Conservation (phyloP, 2,888 invertebrate genomes). For the Phasia obesa region DNA sequence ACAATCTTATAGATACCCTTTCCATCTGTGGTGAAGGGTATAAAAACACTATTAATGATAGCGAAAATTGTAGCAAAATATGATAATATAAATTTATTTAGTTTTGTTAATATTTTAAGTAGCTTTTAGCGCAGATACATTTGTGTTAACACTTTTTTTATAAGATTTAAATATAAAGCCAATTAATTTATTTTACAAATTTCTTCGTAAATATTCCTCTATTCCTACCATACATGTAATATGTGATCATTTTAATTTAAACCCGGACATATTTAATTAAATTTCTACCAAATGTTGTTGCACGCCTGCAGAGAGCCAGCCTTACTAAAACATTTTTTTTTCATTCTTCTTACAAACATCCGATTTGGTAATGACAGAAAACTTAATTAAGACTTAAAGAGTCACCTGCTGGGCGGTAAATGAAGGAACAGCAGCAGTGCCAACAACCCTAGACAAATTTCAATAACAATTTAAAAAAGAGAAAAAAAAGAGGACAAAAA, state of each 20-base stretch:
- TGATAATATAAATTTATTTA: too few species aligned
- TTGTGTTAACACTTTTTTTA: too few species aligned
- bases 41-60: too few species aligned
- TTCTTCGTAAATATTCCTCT: too few species aligned
- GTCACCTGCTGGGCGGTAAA: conserved; percentile 62
- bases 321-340: conserved; percentile 21
- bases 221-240: too few species aligned
- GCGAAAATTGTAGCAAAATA: too few species aligned
- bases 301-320: conserved; percentile 60
- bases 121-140: too few species aligned
- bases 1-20: too few species aligned
- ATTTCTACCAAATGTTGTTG: conserved; percentile 45
- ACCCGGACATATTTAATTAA: conserved; percentile 61
- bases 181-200: too few species aligned
- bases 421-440: conserved; percentile 3
- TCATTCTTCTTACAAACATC: background rate
- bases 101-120: too few species aligned
- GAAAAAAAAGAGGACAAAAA: background rate
- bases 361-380: conserved; percentile 57
- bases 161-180: too few species aligned
- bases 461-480: background rate
- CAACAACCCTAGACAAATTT: conserved; percentile 22
- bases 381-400: conserved; percentile 65
- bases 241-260: conserved; percentile 4
- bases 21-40: too few species aligned